Evolutionary conservation across 53 echinoderm and acorn worm species (phyloP).

Genomic region (Stichopus horrens): DNA sequence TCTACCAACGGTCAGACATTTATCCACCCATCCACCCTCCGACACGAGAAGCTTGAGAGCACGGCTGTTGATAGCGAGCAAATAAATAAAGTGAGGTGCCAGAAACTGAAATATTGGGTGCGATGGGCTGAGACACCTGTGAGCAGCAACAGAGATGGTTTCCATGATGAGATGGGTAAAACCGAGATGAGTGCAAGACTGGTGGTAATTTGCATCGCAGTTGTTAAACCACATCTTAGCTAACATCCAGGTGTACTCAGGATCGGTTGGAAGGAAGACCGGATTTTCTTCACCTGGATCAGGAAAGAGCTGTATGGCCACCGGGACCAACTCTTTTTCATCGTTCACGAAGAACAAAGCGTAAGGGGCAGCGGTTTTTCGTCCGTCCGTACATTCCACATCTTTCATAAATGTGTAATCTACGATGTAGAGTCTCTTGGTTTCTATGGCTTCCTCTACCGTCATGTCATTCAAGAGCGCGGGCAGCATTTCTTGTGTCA

Average conservation of each 20-base stretch:
- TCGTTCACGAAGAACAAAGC: constrained; percentile 79
- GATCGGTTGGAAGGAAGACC: constrained; percentile 80
- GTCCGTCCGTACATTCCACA: constrained; percentile 53
- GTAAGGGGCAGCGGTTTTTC: constrained; percentile 55
- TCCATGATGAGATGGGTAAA: constrained; percentile 86
- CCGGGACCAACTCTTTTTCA: constrained; percentile 59
- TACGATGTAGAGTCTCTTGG: constrained; percentile 63
- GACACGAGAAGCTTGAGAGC: constrained; percentile 72
- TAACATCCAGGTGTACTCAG: constrained; percentile 86
- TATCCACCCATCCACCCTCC: constrained; percentile 83
- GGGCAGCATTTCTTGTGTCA: constrained; percentile 63
- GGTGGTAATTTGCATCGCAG: constrained; percentile 76
- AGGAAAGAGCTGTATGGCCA: constrained; percentile 79
- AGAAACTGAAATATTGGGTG: constrained; percentile 84
- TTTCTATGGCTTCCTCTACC: constrained; percentile 55
- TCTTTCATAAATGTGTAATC: constrained; percentile 61
- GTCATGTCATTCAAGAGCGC: constrained; percentile 63
- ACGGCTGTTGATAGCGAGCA: constrained; percentile 88
- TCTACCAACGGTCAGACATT: constrained; percentile 71
- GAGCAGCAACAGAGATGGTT: constrained; percentile 68
- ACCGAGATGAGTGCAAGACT: constrained; percentile 75
- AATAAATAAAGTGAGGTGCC: constrained; percentile 84
- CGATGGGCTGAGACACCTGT: constrained; percentile 69
- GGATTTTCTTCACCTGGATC: constrained; percentile 72
- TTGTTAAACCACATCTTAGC: constrained; percentile 90